phyloP scores from a whole-genome alignment of 2,113 vertebrate species.

The Zosterops pallidus region DNA sequence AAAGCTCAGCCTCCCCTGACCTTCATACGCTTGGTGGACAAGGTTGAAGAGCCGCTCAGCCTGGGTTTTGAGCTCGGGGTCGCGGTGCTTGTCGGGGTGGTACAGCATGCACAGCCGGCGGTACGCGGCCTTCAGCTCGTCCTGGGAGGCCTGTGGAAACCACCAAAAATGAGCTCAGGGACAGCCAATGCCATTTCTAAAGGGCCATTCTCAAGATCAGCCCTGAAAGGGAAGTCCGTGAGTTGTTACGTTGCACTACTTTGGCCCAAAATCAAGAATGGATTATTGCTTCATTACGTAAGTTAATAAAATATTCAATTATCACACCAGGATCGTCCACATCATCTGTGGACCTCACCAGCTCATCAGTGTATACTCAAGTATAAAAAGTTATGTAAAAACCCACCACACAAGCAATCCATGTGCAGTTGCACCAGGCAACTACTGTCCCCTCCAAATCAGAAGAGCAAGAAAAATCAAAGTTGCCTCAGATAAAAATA shows the following conservation, averaged over 20 bases:
- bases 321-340: neutral
- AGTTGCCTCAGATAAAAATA: neutral
- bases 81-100: slow-evolving; percentile 97
- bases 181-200: neutral
- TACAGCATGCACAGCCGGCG: slow-evolving; percentile 95
- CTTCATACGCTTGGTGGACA: slow-evolving; percentile 97
- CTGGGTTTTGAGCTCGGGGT: slow-evolving; percentile 91
- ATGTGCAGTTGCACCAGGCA: neutral
- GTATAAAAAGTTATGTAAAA: neutral
- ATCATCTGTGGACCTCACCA: neutral
- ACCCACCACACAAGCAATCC: neutral
- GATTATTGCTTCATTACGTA: neutral
- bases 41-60: slow-evolving; percentile 95
- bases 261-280: neutral
- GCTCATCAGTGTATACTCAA: neutral
- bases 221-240: neutral
- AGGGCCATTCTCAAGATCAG: neutral
- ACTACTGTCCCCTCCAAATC: neutral
- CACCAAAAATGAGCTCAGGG: neutral
- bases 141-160: slow-evolving; percentile 87
- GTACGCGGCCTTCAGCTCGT: slow-evolving; percentile 94
- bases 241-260: neutral
- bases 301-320: neutral
- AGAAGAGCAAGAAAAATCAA: neutral
- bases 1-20: slow-evolving; percentile 67